These are phyloP conservation scores for Eilema griseolum DNA, from an alignment of 2,888 invertebrate genomes.

Conservation along the genomic window DNA sequence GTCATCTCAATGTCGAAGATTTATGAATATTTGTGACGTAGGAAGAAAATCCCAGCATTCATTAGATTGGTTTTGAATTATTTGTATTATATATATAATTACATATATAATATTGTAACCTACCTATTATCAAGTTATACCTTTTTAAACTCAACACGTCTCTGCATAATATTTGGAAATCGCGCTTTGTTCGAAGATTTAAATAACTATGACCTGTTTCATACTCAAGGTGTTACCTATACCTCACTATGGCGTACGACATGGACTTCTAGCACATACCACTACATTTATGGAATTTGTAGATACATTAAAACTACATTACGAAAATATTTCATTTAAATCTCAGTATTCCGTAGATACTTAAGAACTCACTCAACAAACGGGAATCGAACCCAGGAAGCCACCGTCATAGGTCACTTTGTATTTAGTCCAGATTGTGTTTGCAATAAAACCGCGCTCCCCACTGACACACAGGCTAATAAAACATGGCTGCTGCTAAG, in stretches of 20 bases:
- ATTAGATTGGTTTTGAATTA: background rate
- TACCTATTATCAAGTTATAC: no score
- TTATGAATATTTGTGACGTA: background rate
- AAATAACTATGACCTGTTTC: no score
- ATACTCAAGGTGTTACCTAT: no score
- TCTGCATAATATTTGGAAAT: background rate
- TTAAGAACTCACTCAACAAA: background rate
- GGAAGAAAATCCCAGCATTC: background rate
- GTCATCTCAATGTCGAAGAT: constrained; percentile 5
- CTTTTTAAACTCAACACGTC: background rate
- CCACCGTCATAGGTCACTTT: background rate
- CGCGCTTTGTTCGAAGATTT: no score
- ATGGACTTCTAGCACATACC: no score
- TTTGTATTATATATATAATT: background rate
- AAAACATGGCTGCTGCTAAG: constrained; percentile 45
- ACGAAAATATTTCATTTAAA: no score
- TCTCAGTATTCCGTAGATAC: no score
- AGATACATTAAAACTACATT: no score
- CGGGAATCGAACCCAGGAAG: background rate
- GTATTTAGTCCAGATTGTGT: constrained; percentile 15
- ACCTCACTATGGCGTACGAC: no score
- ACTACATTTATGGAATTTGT: no score
- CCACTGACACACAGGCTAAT: constrained; percentile 43
- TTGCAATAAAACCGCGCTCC: constrained; percentile 42
- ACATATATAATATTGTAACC: no score